Evolutionary conservation across 2,797 vertebrate species (phyloP), one percentile per base, ranked within the genome.

Genomic region (Caiman crocodilus): DNA sequence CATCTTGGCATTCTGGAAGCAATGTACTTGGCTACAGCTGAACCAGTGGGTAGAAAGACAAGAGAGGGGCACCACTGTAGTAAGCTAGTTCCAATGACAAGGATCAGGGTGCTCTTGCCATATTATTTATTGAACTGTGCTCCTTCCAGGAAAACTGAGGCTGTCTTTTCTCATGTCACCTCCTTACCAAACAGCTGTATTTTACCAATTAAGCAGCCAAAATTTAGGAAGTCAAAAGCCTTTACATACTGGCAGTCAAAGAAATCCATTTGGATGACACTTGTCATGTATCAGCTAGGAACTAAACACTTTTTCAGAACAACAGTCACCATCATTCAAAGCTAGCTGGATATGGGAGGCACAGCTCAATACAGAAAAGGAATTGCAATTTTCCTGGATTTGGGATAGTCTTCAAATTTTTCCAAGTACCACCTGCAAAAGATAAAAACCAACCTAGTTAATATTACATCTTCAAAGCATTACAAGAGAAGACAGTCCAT

Each of bases 351-450:
- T 30, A 55, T 16, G 2, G 26, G 63, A 90, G 77, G 23, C 28
- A 90, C 20, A 67, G 55, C 81, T 98, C 97, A 99, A 91, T 98
- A 97, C 61, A 99, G 58, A 98, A 99, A 99, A 0, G 99, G 99
- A 92, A 99, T 98, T 78, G 99, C 71, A 23, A 98, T 98, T 98
- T 99, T 99, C 94, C 99, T 99, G 63, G 82, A 95, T 95, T 98
- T 99, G 1, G 99, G 99, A 90, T 99, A 99, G 94, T 99, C 98
- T 97, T 99, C 98, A 97, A 99, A 99, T 97, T 99, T 99, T 42
- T 97, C 88, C 56, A 98, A 98, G 94, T 99, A 99, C 99, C 99
- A 99, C 94, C 99, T 99, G 97, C 85, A 98, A 97, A 94, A 95
- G 95, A 79, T 57, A 65, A 14, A 77, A 5, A 69, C 14, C 14